Evolutionary conservation across 2,113 vertebrate genomes (phyloP).

Genomic region (Limanda limanda): DNA sequence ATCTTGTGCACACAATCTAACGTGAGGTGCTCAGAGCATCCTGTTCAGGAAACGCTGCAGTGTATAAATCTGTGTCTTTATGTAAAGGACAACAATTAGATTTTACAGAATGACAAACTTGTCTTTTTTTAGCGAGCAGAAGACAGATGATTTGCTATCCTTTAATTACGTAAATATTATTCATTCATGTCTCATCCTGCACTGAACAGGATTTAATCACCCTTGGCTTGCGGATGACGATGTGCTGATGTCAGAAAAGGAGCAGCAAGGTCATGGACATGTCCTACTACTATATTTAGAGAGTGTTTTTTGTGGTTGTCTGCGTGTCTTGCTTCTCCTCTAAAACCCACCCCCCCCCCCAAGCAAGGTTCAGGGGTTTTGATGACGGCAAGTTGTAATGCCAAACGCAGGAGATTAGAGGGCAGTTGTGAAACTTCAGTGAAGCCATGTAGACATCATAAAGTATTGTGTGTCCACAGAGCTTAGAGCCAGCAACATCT

Average conservation of each 20-base stretch:
- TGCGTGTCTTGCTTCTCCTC: no score
- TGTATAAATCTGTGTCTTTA: not conserved
- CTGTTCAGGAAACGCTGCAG: not conserved
- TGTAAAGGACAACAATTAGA: not conserved
- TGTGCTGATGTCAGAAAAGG: conserved; percentile 42
- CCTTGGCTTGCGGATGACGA: not conserved
- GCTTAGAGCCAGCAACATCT: no score
- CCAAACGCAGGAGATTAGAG: no score
- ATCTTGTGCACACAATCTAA: not conserved
- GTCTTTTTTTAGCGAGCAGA: no score
- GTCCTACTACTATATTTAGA: not conserved
- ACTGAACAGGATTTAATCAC: conserved; percentile 18
- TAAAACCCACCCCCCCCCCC: no score
- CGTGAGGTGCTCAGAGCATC: not conserved
- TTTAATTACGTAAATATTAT: conserved; percentile 15
- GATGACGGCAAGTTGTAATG: no score
- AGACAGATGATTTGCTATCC: not conserved
- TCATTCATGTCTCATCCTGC: conserved; percentile 25
- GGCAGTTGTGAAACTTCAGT: no score
- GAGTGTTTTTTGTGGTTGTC: not conserved
- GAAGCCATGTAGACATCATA: no score
- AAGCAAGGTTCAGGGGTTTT: no score
- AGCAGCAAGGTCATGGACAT: conserved; percentile 39
- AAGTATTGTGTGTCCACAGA: no score
- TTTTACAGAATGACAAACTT: conserved; percentile 6